Base-by-base conservation (phyloP, 2,888 invertebrate species). In the Coecobrya sp. region DNA sequence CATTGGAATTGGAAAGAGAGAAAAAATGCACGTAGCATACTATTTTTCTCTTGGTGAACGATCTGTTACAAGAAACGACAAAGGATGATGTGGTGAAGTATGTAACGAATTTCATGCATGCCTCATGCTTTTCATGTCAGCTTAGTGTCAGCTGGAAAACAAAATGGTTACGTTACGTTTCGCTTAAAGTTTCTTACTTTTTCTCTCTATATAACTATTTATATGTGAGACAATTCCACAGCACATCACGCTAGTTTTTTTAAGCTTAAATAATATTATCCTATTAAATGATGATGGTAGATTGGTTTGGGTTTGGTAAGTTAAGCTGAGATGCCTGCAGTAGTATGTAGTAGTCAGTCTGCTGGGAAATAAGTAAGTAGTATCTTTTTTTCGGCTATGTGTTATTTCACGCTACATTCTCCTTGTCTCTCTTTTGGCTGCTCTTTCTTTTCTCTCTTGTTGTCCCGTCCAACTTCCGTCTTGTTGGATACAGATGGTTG, bases 91-190 rank as follows among this genome's bases (percentile, higher is more conserved):
- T 70, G 70, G 79, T 92, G 88, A 92, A 88, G 92, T 88, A 86
- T 88, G 92, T 88, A 92, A 82, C 92, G 88, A 92, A 92, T 92
- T 92, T 92, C 88, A 92, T 92, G 92, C 92, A 92, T 92, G 92
- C 92, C 76, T 92, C 92, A 92, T 92, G 92, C 92, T 70, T 92
- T 65, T 92, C 92, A 87, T 92, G 92, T 85, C 92, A 92, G 92
- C 92, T 92, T 88, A 92, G 92, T 92, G 92, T 92, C 92, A 88
- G 68, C 92, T 88, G 92, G 92, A 92, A 92, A 87, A 88, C 87
- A 88, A 92, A 88, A 92, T 91, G 86, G 91, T 81, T 73, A 86
- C 49, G 70, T 68, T 70, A 86, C 13, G 86, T 86, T 70, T 27
- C 11, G 68, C 52, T n/a, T 49, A 86, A 59, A 25, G 30, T 55